Evolutionary conservation across 2,113 vertebrate genomes (phyloP), one percentile per base, ranked within the genome.

Genomic region (Azemiops feae): DNA sequence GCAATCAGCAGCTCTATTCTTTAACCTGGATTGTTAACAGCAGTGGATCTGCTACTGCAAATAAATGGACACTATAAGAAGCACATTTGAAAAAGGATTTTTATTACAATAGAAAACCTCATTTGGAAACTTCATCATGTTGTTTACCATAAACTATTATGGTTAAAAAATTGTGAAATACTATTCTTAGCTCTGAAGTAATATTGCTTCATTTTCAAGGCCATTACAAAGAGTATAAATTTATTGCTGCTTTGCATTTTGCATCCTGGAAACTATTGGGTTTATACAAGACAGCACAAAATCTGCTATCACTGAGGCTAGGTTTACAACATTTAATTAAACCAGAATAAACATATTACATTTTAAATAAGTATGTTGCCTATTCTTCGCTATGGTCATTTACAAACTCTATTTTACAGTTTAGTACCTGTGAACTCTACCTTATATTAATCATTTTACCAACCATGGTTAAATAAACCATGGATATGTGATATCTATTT

Each of bases 31-130:
- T 87, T 93, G 93, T 93, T 50, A 96, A 95, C 93, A 94, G 93
- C 95, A 96, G 95, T 87, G 94, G 93, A 94, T 92, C 95, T 91
- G 91, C 93, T 89, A 95, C 95, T 94, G 54, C 1, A 94, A 96
- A 97, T 93, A 95, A 96, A 95, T 94, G 95, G 53, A 94, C 89
- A 94, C 95, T 96, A 8, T 91, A 95, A 93, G 94, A 93, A 96
- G 27, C 87, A 95, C 64, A 92, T 91, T 85, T 95, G 86, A 92
- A 87, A 94, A 93, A 95, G 85, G 89, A 89, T 93, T 96, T 93
- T 95, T 93, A 91, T 91, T 91, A 95, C 0, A 43, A 92, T 93
- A 93, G 92, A 94, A 0, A 54, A 93, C 96, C 92, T 92, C 0
- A 96, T 92, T 1, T 69, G 52, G 85, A 39, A 89, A 81, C 52